These are phyloP conservation scores for Balearica regulorum DNA, from an alignment of 2,797 vertebrate species.

Conservation along the genomic window DNA sequence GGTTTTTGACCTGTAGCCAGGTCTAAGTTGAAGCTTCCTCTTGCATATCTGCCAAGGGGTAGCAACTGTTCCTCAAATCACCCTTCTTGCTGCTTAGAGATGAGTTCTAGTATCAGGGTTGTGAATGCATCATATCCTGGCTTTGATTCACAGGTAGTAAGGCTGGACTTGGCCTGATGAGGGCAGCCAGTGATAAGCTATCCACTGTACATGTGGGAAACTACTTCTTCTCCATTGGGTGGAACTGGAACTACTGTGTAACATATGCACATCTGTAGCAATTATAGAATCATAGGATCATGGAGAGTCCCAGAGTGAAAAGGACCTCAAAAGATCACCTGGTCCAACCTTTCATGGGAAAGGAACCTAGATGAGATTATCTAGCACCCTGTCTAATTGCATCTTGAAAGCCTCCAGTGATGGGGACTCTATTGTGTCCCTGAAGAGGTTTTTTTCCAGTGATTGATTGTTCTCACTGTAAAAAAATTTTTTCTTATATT, in stretches of 20 bases:
- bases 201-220: neutral
- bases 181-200: neutral
- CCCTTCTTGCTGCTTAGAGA: neutral
- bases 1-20: neutral
- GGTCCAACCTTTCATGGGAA: neutral
- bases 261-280: neutral
- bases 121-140: neutral
- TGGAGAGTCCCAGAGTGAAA: neutral
- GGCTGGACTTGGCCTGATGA: neutral
- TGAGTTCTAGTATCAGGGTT: neutral
- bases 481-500: neutral
- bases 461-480: neutral
- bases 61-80: neutral
- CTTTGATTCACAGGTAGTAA: neutral
- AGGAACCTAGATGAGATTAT: neutral
- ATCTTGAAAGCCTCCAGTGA: neutral
- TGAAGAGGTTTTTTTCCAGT: neutral
- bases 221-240: neutral
- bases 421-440: no score
- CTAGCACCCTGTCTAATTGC: neutral
- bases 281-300: neutral
- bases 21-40: neutral
- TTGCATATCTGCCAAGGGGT: neutral
- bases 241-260: neutral
- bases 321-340: accelerated